Evolutionary conservation across 2,888 invertebrate species (phyloP).

Genomic region (Agonum fuliginosum): DNA sequence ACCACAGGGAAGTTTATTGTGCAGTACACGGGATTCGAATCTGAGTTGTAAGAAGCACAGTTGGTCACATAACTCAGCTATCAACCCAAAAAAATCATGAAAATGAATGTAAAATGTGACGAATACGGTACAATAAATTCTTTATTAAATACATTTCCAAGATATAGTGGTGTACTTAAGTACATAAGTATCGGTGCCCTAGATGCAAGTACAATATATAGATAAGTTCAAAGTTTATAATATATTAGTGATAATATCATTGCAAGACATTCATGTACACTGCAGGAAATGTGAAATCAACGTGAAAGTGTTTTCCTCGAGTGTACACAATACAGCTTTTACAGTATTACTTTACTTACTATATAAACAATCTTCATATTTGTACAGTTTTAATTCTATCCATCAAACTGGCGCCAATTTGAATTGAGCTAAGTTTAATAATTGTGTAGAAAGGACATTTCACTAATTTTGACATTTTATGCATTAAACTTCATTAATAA

Average conservation of each 20-base stretch:
- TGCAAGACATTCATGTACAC: slow-evolving; percentile 42
- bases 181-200: slow-evolving; percentile 54
- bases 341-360: slow-evolving; percentile 30
- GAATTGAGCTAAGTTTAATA: neutral
- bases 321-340: slow-evolving; percentile 41
- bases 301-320: slow-evolving; percentile 3
- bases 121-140: slow-evolving; percentile 55
- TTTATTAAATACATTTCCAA: slow-evolving; percentile 59
- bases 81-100: neutral
- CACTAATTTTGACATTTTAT: too few species aligned
- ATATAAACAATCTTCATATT: slow-evolving; percentile 38
- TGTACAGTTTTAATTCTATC: slow-evolving; percentile 27
- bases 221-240: slow-evolving; percentile 56
- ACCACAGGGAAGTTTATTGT: too few species aligned
- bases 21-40: too few species aligned
- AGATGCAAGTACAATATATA: slow-evolving; percentile 55
- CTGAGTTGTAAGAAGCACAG: too few species aligned
- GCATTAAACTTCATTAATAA: too few species aligned
- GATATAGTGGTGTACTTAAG: slow-evolving; percentile 56
- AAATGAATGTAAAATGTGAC: neutral
- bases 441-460: slow-evolving; percentile 16
- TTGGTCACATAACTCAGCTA: too few species aligned
- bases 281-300: slow-evolving; percentile 9
- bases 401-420: slow-evolving; percentile 11
- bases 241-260: slow-evolving; percentile 57